phyloP scores from a whole-genome alignment of 2,113 vertebrate species.

The Sisor rabdophorus region DNA sequence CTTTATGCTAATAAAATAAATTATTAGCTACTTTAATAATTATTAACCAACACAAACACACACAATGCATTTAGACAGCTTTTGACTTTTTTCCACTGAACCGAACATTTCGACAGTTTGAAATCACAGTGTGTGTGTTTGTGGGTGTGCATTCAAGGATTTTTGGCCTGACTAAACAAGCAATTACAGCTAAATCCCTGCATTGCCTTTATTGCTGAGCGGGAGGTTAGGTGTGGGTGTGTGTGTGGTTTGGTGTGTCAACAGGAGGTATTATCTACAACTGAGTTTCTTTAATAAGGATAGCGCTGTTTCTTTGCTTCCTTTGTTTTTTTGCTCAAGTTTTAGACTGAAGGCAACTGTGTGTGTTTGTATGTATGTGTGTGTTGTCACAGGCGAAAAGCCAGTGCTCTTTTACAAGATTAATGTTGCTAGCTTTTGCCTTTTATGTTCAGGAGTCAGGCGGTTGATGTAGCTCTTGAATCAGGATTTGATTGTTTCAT shows the following conservation, averaged over 20 bases:
- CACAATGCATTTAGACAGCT: not conserved
- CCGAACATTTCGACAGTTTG: conserved; percentile 29
- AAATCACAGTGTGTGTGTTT: conserved; percentile 27
- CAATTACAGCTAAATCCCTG: conserved; percentile 56
- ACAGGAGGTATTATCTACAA: conserved; percentile 56
- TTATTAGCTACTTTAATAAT: not conserved
- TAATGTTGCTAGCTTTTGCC: conserved; percentile 12
- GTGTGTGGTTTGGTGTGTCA: conserved; percentile 58
- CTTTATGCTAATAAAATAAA: no score
- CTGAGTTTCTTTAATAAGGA: conserved; percentile 64
- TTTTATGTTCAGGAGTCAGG: conserved; percentile 14
- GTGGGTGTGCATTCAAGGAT: conserved; percentile 38
- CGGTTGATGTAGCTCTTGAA: not conserved
- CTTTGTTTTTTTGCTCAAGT: conserved; percentile 37
- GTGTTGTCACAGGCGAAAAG: conserved; percentile 7
- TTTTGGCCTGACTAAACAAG: conserved; percentile 60
- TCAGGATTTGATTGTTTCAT: not conserved
- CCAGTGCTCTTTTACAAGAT: conserved; percentile 9
- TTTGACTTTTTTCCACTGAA: conserved; percentile 28
- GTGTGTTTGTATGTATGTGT: conserved; percentile 3
- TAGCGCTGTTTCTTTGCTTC: conserved; percentile 56
- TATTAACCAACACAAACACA: not conserved
- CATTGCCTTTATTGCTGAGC: not conserved
- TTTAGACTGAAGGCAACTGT: conserved; percentile 8
- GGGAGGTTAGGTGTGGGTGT: not conserved